A percentile compares a stretch with the other conserved stretches of the same genome.
Conservation (phyloP, 2,113 vertebrate species). For the Xiphophorus couchianus region DNA sequence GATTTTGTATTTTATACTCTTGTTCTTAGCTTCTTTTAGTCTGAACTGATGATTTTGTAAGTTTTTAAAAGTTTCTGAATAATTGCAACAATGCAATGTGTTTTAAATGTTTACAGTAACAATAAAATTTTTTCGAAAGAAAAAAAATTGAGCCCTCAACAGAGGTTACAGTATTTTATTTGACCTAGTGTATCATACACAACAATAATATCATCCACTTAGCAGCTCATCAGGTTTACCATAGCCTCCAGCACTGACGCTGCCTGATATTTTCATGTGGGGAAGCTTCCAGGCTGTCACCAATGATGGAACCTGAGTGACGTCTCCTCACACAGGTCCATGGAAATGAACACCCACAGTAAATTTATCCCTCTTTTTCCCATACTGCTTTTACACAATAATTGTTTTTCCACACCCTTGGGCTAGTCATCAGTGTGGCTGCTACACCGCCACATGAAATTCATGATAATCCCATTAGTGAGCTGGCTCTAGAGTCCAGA, state of each 20-base stretch:
- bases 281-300: slow-evolving; percentile 61
- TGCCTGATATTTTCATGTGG: slow-evolving; percentile 37
- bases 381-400: slow-evolving; percentile 63
- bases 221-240: slow-evolving; percentile 74
- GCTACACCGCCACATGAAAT: slow-evolving; percentile 64
- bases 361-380: slow-evolving; percentile 40
- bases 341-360: slow-evolving; percentile 47
- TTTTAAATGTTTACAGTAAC: too few relatives aligned
- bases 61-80: too few relatives aligned
- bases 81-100: too few relatives aligned
- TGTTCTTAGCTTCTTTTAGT: too few relatives aligned
- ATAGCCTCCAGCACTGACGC: slow-evolving; percentile 18
- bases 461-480: slow-evolving; percentile 67
- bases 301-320: slow-evolving; percentile 66
- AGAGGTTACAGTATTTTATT: too few relatives aligned
- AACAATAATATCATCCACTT: slow-evolving; percentile 62
- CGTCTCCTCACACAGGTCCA: slow-evolving; percentile 40
- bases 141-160: too few relatives aligned
- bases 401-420: slow-evolving; percentile 71
- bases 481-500: slow-evolving; percentile 19
- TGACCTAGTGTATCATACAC: too few relatives aligned
- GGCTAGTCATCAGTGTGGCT: slow-evolving; percentile 68
- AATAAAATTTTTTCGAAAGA: too few relatives aligned
- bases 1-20: too few relatives aligned
- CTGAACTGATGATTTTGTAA: too few relatives aligned